Base-by-base conservation (phyloP, 2,888 invertebrate genomes). In the Vesta saturnalis region DNA sequence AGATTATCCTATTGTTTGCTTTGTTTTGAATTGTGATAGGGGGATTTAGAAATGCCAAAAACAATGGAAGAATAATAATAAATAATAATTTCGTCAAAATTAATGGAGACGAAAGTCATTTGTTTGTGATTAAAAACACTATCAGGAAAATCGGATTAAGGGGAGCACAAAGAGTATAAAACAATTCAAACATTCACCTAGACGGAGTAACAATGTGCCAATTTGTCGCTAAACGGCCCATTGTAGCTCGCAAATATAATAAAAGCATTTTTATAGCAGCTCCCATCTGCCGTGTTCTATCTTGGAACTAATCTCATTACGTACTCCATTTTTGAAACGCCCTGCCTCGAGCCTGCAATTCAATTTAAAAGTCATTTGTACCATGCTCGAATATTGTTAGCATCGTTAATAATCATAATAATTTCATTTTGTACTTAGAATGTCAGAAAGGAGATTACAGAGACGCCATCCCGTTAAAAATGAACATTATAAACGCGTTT, bases 341-440 rank as follows among this genome's bases (percentile, higher is more conserved):
- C 80, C 80, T 77, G 79, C 81, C 80, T 79, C 78, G 74, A 77
- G 80, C 77, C 85, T 85, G 85, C 84, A 88, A 89, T 89, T 86
- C 88, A 88, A 89, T 89, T 88, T 87, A 88, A 88, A 88, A 89
- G 87, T 89, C 88, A 89, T 89, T 89, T 89, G 89, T 88, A 83
- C 82, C 81, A 81, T 82, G 82, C 82, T 81, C 79, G 82, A 82
- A 83, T 82, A 83, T 82, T 81, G 82, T 83, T 82, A 83, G 82
- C 81, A 79, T 83, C 82, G 82, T 83, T 84, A 83, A 82, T 83
- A 83, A 83, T 84, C 81, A 83, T 81, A 82, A 83, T 84, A 84
- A 84, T 84, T 83, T 83, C 79, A 83, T 83, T 82, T 81, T 77
- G 78, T 79, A 79, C 79, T 80, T 80, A 77, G 78, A 77, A 78